Base-by-base conservation (phyloP, 2,113 vertebrate genomes). In the Ochotona princeps region DNA sequence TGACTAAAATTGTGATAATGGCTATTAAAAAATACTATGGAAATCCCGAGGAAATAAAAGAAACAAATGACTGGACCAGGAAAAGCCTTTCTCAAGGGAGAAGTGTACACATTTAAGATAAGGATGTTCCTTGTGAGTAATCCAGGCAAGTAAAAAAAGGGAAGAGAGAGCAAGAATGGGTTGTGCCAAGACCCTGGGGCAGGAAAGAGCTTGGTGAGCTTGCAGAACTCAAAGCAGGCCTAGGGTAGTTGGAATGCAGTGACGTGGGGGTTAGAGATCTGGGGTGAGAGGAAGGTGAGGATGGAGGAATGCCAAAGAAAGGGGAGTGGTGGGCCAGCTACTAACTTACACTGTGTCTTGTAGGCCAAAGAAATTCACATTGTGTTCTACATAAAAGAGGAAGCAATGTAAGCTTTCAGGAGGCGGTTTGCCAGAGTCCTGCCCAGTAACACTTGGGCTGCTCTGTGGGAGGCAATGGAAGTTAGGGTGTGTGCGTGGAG, bases 161-260 rank as follows among this genome's bases (percentile, higher is more conserved):
- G 82, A 92, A 74, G 72, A 67, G 73, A 44, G 54, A 84, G 66
- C 38, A 88, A 67, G 60, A 88, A 60, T 3, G 60, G 74, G 63
- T 78, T 69, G 70, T 84, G 35, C 81, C 89, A 87, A 95, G 49
- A 21, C 63, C 47, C n/a, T 15, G 28, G 38, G 66, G 51, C 69
- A 82, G 87, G 49, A 91, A 81, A 83, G 90, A 84, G 9, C 65
- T 73, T 83, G 11, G 7, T 38, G 13, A 21, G 1, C 70, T 89
- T 83, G 61, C 61, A 47, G 87, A 96, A 95, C 28, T 47, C 73
- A 94, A 73, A 91, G 79, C 66, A 75, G 60, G 9, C 26, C 69
- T 47, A 11, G 25, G 83, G 61, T 72, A 51, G 66, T 23, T 73
- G 25, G 75, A 70, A 66, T 67, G 54, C 95, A 80, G 79, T 84